Evolutionary conservation across 2,797 vertebrate species (phyloP).

Genomic region (Eulemur rubriventer): DNA sequence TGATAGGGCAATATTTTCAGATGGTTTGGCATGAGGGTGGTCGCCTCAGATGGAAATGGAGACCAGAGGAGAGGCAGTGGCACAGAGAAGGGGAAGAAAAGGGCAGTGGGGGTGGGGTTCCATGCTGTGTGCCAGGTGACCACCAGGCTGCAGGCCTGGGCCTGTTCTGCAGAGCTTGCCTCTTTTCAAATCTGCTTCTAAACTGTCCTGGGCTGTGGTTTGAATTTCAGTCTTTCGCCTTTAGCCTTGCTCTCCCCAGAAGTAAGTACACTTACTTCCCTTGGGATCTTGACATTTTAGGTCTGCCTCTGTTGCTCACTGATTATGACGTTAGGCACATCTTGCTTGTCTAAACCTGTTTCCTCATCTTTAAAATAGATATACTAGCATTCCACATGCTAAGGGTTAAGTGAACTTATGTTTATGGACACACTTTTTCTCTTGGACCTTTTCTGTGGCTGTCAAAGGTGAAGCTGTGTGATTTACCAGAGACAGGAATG

Average conservation of each 20-base stretch:
- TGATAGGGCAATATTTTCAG: neutral
- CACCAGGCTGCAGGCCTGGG: neutral
- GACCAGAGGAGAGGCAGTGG: neutral
- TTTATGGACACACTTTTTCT: neutral
- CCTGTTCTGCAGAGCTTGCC: neutral
- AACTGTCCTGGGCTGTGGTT: slow-evolving; percentile 8
- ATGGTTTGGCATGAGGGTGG: neutral
- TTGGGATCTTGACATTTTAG: neutral
- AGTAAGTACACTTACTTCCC: neutral
- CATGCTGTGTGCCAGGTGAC: neutral
- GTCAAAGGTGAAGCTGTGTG: neutral
- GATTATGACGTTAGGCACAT: neutral
- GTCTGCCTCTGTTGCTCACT: neutral
- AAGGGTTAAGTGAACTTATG: neutral
- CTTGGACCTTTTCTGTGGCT: neutral
- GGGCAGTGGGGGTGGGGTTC: neutral
- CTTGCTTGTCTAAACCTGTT: neutral
- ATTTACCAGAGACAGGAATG: neutral
- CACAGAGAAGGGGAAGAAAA: neutral
- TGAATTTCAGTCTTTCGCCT: neutral
- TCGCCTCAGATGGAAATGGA: neutral
- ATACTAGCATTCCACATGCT: no score
- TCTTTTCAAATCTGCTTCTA: neutral
- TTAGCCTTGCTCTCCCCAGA: neutral
- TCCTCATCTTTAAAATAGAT: neutral